A percentile compares a stretch with the other conserved stretches of the same genome.
Evolutionary conservation across 1,140 invertebrate species (phyloP).

Genomic region (Drosophila murphyi): DNA sequence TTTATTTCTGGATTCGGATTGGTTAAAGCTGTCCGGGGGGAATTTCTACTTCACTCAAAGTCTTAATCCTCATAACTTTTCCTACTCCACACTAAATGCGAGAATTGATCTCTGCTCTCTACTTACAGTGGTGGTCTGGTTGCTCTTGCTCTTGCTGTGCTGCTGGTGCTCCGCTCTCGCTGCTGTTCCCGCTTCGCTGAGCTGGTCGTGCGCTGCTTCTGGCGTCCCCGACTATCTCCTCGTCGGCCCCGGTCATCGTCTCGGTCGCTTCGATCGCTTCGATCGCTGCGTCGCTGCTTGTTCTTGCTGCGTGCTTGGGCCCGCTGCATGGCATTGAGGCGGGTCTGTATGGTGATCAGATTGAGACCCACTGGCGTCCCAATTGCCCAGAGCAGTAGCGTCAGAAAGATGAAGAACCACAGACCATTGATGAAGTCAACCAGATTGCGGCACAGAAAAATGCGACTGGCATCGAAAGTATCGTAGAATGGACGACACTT

Average conservation of each 20-base stretch:
- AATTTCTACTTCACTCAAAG: too few relatives aligned
- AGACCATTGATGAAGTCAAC: constrained; percentile 89
- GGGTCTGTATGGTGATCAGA: constrained; percentile 72
- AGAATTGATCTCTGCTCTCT: background rate
- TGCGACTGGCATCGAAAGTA: constrained; percentile 88
- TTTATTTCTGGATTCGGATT: background rate
- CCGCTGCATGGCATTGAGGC: constrained; percentile 64
- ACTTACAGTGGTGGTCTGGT: constrained; percentile 69
- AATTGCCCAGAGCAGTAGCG: constrained; percentile 81
- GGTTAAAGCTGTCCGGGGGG: background rate
- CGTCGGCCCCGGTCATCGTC: constrained; percentile 27
- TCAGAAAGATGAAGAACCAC: constrained; percentile 86
- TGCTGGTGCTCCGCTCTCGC: constrained; percentile 71
- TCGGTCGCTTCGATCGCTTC: constrained; percentile 40
- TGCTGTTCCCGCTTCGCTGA: constrained; percentile 53
- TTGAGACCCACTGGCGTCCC: constrained; percentile 84
- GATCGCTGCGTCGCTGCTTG: constrained; percentile 42
- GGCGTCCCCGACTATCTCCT: constrained; percentile 36
- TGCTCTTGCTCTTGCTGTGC: constrained; percentile 49
- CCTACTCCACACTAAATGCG: too few relatives aligned
- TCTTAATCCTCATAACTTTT: too few relatives aligned
- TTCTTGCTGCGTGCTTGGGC: constrained; percentile 56
- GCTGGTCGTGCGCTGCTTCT: constrained; percentile 61
- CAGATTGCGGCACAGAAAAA: constrained; percentile 89
- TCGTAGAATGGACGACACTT: constrained; percentile 90